A percentile compares a stretch with the other conserved stretches of the same genome.
Conservation (phyloP, 1,140 invertebrate species). For the Temnothorax nylanderi region DNA sequence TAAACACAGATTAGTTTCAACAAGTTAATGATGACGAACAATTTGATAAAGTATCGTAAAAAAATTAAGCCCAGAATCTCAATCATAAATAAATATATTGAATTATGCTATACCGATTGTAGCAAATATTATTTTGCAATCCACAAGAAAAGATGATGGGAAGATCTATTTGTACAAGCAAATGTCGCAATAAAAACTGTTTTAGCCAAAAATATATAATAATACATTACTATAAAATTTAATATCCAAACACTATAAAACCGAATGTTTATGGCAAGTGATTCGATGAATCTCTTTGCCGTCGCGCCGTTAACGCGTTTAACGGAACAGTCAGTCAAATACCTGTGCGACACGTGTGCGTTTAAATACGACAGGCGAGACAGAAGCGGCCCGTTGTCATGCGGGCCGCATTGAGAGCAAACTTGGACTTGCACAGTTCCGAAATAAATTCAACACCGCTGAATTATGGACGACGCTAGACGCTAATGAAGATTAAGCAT, state of each 20-base stretch:
- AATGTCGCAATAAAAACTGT: not conserved
- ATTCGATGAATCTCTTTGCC: not conserved
- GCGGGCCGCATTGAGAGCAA: not conserved
- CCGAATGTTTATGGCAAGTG: not conserved
- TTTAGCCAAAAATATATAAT: not conserved
- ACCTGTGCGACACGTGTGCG: not conserved
- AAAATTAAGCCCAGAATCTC: not conserved
- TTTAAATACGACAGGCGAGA: conserved; percentile 14
- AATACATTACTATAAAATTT: not conserved
- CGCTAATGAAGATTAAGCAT: conserved; percentile 73
- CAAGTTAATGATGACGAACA: not conserved
- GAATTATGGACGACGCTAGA: conserved; percentile 68
- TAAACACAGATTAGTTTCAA: not conserved
- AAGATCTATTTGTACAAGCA: not conserved
- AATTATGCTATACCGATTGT: not conserved
- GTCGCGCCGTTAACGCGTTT: not conserved
- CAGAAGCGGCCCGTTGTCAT: not conserved
- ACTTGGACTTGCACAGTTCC: conserved; percentile 11
- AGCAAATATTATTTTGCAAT: not conserved
- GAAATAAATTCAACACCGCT: conserved; percentile 20
- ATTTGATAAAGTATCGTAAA: not conserved
- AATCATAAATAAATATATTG: not conserved
- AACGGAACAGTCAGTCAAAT: conserved; percentile 13
- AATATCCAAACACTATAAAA: not conserved
- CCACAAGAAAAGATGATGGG: not conserved